Base-by-base conservation (phyloP, 1,140 invertebrate species). In the Zaprionus africanus region DNA sequence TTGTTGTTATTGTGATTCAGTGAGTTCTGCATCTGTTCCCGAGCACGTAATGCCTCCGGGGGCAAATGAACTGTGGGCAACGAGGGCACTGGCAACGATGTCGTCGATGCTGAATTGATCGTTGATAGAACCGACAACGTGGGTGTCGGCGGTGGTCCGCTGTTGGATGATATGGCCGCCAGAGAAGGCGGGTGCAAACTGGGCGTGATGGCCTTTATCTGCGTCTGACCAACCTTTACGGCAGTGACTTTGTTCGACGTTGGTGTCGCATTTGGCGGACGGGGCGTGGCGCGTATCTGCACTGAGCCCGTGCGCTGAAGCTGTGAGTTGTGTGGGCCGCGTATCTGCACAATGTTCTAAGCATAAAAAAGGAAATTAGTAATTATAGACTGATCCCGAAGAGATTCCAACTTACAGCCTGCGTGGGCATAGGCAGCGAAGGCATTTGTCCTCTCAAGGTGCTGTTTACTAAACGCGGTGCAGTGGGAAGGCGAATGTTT, bases 191-290 rank as follows among this genome's bases (percentile, higher is more conserved):
- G 91, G 53, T 82, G 87, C 76, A 90, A 74, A 79, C 88, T 91
- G 54, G 92, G 81, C 34, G 79, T 81, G 53, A 92, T 92, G 13
- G 90, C 82, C 81, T 92, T 93, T 17, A 92, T 93, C 71, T 93
- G 92, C 31, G 92, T 93, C 74, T 93, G 92, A n/a, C 92, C 92
- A 78, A 93, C 92, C 76, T 93, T 93, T 31, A 93, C 92, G 78
- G 90, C 91, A 76, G 92, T 92, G 69, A 92, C 78, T 79, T 87
- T 86, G 71, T 83, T 76, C 71, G 91, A 69, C 66, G 91, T 73
- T 61, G 79, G 79, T 41, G 61, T 71, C 54, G 66, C 90, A 43
- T 69, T 85, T 17, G 72, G 79, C 26, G 81, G 79, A 51, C 78
- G 84, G 15, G 72, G 51, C 13, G 92, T 74, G 26, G 92, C 82